Evolutionary conservation across 64 coral and sea anemone species (phyloP).

Genomic region (Montipora sp.): DNA sequence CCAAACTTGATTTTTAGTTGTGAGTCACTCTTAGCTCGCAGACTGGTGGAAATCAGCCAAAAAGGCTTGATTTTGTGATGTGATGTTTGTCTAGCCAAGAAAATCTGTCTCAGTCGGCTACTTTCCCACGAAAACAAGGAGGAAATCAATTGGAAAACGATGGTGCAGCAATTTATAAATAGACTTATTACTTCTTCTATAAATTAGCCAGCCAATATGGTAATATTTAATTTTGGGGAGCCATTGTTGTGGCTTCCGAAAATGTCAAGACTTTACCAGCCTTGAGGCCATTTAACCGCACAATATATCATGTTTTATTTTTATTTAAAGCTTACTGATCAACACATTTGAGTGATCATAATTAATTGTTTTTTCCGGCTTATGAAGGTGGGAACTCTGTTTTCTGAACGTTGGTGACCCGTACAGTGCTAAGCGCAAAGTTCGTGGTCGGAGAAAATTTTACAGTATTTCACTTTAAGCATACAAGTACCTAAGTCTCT

Average conservation of each 20-base stretch:
- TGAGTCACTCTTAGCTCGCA: no score
- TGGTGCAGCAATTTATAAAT: background rate
- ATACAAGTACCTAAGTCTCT: no score
- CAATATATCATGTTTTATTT: constrained; percentile 3
- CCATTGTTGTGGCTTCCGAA: constrained; percentile 24
- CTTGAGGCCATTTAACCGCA: constrained; percentile 6
- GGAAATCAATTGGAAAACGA: background rate
- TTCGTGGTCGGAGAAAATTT: no score
- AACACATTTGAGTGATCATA: background rate
- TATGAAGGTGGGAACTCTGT: no score
- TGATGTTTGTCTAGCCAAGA: no score
- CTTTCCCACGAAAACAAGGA: background rate
- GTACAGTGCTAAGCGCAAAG: no score
- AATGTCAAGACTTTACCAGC: background rate
- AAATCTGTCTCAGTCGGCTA: no score
- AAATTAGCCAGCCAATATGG: background rate
- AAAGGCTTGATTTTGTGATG: no score
- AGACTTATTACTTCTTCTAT: background rate
- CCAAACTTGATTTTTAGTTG: background rate
- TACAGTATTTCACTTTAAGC: no score
- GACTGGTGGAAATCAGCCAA: no score
- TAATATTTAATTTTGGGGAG: background rate
- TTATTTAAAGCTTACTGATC: background rate
- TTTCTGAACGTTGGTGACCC: no score
- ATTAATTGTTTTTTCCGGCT: background rate